Conservation (phyloP, 2,113 vertebrate species). For the Charina bottae region DNA sequence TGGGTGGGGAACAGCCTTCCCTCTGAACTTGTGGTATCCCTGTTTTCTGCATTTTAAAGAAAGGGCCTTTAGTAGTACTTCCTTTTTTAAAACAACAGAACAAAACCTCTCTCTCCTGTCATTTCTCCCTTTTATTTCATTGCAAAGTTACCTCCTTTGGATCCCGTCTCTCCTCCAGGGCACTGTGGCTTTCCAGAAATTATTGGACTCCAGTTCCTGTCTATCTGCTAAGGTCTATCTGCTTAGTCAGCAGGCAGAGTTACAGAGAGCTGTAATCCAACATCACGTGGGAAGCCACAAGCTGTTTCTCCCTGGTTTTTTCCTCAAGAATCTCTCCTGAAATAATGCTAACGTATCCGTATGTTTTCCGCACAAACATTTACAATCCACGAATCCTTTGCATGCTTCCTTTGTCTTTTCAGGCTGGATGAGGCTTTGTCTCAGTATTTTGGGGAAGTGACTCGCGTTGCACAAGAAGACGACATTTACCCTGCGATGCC, state of each 20-base stretch:
- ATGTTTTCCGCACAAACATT: background rate
- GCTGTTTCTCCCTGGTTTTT: background rate
- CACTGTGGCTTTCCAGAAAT: background rate
- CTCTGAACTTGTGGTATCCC: background rate
- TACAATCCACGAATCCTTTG: background rate
- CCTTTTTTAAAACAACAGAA: no score
- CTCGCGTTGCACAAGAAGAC: slow-evolving; percentile 73
- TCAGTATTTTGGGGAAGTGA: slow-evolving; percentile 87
- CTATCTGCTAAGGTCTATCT: background rate
- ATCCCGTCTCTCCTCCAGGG: background rate
- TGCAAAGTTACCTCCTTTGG: background rate
- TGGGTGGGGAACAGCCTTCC: background rate
- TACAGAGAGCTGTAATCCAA: background rate
- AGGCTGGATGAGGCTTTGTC: slow-evolving; percentile 93
- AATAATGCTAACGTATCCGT: background rate
- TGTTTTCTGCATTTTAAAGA: no score
- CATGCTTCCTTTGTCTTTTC: background rate
- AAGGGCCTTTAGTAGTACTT: no score
- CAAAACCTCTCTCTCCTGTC: background rate
- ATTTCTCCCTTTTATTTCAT: background rate
- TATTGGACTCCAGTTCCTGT: background rate
- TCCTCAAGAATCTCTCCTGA: background rate
- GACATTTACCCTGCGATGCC: slow-evolving; percentile 81
- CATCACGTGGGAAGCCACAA: background rate
- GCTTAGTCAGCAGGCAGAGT: background rate